Evolutionary conservation across 1,140 invertebrate species (phyloP).

Genomic region (Drosophila nannoptera): DNA sequence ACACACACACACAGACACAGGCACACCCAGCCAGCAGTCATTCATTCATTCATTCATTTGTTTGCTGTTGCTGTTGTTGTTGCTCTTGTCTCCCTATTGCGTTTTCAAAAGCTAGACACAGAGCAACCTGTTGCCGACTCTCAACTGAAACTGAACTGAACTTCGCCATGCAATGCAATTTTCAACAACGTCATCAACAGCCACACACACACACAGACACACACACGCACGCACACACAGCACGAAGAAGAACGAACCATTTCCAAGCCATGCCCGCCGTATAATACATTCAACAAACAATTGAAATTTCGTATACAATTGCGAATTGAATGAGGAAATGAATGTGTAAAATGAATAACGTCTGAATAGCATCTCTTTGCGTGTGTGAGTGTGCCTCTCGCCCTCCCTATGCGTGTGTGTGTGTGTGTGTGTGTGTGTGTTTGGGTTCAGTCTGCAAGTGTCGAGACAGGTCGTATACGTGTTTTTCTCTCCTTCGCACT

Average conservation of each 20-base stretch:
- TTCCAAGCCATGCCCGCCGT: conserved; percentile 34
- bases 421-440: conserved; percentile 10
- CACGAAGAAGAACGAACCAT: conserved; percentile 31
- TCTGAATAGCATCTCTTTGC: conserved; percentile 67
- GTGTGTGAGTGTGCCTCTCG: conserved; percentile 6
- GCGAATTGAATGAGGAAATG: conserved; percentile 77
- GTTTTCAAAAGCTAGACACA: conserved; percentile 71
- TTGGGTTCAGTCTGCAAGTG: conserved; percentile 59
- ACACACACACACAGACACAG: conserved; percentile 36
- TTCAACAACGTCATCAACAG: conserved; percentile 65
- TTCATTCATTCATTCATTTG: conserved; percentile 65
- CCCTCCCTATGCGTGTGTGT: conserved; percentile 20
- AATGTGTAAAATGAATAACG: conserved; percentile 77
- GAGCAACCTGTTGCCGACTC: conserved; percentile 62
- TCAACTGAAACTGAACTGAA: conserved; percentile 54
- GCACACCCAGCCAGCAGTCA: conserved; percentile 48
- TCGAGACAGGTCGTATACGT: conserved; percentile 76
- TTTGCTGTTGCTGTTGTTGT: conserved; percentile 34
- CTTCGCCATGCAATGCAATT: conserved; percentile 75
- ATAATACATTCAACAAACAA: conserved; percentile 76
- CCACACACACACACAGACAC: conserved; percentile 22
- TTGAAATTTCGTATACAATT: conserved; percentile 78
- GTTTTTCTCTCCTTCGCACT: conserved; percentile 45
- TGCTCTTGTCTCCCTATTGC: conserved; percentile 67
- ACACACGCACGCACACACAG: conserved; percentile 4